Conservation (phyloP, 2,797 vertebrate genomes). For the Capromys pilorides region DNA sequence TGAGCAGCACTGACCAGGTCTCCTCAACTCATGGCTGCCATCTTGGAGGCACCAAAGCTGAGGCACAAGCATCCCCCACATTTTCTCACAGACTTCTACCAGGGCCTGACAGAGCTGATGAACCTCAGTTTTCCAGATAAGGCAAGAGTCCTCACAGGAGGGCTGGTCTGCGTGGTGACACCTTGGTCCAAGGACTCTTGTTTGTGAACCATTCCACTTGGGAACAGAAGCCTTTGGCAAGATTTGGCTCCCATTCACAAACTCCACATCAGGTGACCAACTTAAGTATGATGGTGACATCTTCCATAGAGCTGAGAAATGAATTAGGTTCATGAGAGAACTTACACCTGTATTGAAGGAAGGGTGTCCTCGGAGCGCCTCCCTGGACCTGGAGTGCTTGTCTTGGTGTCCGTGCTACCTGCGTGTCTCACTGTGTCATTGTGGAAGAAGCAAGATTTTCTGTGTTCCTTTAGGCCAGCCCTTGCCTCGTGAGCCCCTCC, state of each 20-base stretch:
- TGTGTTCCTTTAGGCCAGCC: accelerated
- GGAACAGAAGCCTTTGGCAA: neutral
- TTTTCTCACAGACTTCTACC: neutral
- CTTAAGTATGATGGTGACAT: neutral
- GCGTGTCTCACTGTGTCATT: neutral
- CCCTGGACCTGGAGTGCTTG: neutral
- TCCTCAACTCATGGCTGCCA: accelerated
- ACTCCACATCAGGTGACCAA: neutral
- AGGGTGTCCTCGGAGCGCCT: accelerated
- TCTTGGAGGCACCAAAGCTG: too few species aligned
- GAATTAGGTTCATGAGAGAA: neutral
- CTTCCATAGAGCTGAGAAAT: neutral
- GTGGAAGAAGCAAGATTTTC: accelerated
- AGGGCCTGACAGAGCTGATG: neutral
- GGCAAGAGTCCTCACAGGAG: neutral
- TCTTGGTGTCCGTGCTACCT: neutral
- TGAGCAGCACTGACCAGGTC: neutral
- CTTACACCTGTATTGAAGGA: neutral
- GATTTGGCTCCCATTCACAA: neutral
- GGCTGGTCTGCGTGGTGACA: accelerated
- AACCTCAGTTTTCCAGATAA: neutral
- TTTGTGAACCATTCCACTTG: neutral
- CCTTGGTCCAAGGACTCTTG: neutral
- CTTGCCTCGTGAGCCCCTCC: neutral
- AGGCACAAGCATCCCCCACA: neutral